Evolutionary conservation across 2,888 invertebrate genomes (phyloP).

Genomic region (Dryomyza anilis): DNA sequence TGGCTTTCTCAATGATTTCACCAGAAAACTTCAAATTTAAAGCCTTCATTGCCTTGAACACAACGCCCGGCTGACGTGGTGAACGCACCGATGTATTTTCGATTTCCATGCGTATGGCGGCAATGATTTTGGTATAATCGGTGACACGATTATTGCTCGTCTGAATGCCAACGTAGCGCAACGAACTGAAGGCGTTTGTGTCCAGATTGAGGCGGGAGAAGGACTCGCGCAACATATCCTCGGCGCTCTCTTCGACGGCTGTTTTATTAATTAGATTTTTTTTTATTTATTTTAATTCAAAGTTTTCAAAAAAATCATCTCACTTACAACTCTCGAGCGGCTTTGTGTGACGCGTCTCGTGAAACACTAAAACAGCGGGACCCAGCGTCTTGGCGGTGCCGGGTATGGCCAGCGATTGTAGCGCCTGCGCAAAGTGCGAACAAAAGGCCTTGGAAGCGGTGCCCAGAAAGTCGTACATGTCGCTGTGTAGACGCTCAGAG

Average conservation of each 20-base stretch:
- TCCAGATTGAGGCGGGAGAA: conserved; percentile 69
- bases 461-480: conserved; percentile 78
- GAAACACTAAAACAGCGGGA: conserved; percentile 78
- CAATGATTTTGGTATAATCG: conserved; percentile 67
- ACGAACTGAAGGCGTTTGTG: conserved; percentile 74
- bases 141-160: conserved; percentile 64
- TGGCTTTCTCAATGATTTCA: conserved; percentile 67
- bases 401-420: conserved; percentile 50
- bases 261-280: not conserved
- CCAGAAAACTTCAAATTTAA: conserved; percentile 79
- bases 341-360: conserved; percentile 77
- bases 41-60: conserved; percentile 72
- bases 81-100: conserved; percentile 74
- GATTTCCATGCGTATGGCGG: conserved; percentile 68
- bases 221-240: conserved; percentile 67
- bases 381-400: conserved; percentile 66
- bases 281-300: too few species aligned
- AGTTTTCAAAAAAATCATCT: not conserved
- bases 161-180: conserved; percentile 72
- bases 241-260: conserved; percentile 67
- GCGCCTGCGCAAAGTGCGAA: conserved; percentile 71
- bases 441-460: conserved; percentile 77
- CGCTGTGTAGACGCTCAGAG: conserved; percentile 75
- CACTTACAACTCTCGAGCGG: conserved; percentile 66
- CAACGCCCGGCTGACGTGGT: conserved; percentile 69